Base-by-base conservation (phyloP, 2,797 vertebrate genomes). In the Harpagifer antarcticus region DNA sequence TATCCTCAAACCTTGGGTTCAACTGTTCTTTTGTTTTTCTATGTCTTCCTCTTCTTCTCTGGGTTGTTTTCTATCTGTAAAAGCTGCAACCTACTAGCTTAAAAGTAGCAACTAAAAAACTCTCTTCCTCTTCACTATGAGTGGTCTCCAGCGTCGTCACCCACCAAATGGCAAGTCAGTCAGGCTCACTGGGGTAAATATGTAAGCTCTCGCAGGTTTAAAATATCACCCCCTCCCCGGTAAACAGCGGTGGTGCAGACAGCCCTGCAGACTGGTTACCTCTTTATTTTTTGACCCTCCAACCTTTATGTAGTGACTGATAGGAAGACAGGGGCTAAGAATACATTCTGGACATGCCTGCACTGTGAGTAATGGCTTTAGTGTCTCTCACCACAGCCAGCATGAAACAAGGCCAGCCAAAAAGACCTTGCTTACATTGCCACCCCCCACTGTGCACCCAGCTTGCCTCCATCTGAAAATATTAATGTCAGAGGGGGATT, bases 251-350 rank as follows among this genome's bases (percentile, higher is more conserved):
- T 56, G 77, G 92, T 82, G 89, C 68, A 93, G 95, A 91, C 95
- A 87, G 94, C 79, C 88, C 84, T 92, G 92, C 85, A 94, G 93
- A 94, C 94, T 94, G 91, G 93, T 94, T 94, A 95, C 94, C 94
- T 95, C 94, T 96, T 96, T 98, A 96, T 97, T 97, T 98, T 96
- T 95, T 96, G 96, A 96, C 95, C 93, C 91, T 81, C 91, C 94
- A 95, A 88, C 84, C 93, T 95, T 93, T 89, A 95, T 94, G 94
- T 95, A 96, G 96, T 95, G 92, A 96, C 95, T 84, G 89, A 95
- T 84, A 93, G 96, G 92, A 93, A 95, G 95, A 93, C 86, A 81
- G 91, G 78, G 93, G 90, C 97, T 95, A 93, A 94, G 92, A 95
- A 96, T 95, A 95, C 93, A 96, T 96, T 95, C 94, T 90, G 87